Conservation (phyloP, 2,888 invertebrate species). For the Lithophane semibrunnea region DNA sequence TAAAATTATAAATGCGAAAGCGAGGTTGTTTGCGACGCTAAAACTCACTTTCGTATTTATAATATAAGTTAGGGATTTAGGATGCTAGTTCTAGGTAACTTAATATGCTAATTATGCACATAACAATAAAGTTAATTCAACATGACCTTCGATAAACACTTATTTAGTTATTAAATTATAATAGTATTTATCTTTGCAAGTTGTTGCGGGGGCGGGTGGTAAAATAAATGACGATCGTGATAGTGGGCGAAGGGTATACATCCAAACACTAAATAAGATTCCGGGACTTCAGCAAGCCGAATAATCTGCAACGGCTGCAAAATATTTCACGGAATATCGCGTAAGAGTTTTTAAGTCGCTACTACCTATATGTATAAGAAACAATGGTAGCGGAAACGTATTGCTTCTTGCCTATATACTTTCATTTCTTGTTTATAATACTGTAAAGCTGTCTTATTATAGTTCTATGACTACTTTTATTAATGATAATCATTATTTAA, state of each 20-base stretch:
- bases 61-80: too few species aligned
- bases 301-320: slow-evolving; percentile 14
- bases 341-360: too few species aligned
- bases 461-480: background rate
- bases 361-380: too few species aligned
- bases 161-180: background rate
- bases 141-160: background rate
- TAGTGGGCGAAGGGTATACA: slow-evolving; percentile 9
- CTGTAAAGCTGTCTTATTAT: background rate
- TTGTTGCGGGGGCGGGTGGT: background rate
- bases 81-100: background rate
- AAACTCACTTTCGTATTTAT: too few species aligned
- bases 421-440: background rate
- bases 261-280: slow-evolving; percentile 7
- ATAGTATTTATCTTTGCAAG: slow-evolving; percentile 12
- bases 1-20: too few species aligned
- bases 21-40: too few species aligned
- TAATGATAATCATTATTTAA: background rate
- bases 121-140: background rate
- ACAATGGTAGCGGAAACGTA: background rate
- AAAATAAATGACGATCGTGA: slow-evolving; percentile 14
- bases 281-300: background rate
- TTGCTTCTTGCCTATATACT: background rate
- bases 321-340: slow-evolving; percentile 28
- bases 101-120: background rate